Conservation (phyloP, 2,113 vertebrate species). For the Struthidea cinerea region DNA sequence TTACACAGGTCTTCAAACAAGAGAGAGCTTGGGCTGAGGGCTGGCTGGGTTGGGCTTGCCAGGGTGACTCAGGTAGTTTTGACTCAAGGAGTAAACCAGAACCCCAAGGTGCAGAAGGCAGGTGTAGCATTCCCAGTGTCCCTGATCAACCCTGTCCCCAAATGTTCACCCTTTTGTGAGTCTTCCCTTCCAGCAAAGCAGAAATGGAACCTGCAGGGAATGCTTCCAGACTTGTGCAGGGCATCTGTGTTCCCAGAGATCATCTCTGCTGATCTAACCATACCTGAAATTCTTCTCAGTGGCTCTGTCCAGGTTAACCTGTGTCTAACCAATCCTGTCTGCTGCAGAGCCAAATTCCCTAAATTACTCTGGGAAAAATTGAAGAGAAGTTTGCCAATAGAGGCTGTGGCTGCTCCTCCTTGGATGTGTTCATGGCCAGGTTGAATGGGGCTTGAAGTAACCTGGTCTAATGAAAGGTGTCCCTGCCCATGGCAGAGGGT, state of each 20-base stretch:
- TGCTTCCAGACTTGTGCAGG: neutral
- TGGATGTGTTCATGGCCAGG: neutral
- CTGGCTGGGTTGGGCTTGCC: neutral
- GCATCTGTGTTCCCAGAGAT: neutral
- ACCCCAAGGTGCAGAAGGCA: neutral
- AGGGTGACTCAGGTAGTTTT: slow-evolving; percentile 16
- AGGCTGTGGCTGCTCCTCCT: neutral
- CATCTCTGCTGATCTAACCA: neutral
- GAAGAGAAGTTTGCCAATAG: neutral
- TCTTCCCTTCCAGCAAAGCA: neutral
- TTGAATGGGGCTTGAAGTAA: neutral
- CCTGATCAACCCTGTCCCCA: neutral
- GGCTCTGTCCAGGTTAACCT: neutral
- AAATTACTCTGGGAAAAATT: neutral
- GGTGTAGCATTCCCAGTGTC: neutral
- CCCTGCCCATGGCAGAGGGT: neutral
- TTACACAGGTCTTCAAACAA: neutral
- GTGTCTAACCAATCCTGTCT: neutral
- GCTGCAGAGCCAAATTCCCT: neutral
- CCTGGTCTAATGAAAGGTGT: neutral
- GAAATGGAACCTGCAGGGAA: neutral
- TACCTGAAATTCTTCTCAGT: neutral
- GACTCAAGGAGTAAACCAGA: neutral
- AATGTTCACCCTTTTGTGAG: neutral
- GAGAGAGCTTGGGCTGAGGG: neutral